Conservation (phyloP, 37 sponge, comb jelly and placozoan genomes). For the Amphimedon queenslandica region DNA sequence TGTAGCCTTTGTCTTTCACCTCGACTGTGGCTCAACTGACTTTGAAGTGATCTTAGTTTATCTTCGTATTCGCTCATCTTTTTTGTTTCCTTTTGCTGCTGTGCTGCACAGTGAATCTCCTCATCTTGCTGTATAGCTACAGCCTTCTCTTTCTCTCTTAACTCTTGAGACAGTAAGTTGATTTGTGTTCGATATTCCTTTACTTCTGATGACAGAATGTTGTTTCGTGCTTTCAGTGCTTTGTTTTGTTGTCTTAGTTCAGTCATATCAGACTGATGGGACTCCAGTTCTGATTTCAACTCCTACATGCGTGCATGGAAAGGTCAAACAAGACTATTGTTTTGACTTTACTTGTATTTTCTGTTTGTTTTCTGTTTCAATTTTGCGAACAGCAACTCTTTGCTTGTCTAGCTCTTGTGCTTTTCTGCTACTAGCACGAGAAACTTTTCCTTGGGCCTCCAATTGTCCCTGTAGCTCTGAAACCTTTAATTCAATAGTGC, state of each 20-base stretch:
- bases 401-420: conserved; percentile 33
- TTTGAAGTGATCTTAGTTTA: not conserved
- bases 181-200: conserved; percentile 11
- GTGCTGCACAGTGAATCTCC: not conserved
- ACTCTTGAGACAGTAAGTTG: not conserved
- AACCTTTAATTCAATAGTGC: conserved; percentile 10
- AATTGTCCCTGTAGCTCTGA: conserved; percentile 17
- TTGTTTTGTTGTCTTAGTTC: conserved; percentile 37
- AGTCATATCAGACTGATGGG: conserved; percentile 13
- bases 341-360: not conserved
- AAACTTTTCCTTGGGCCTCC: not conserved
- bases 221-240: conserved; percentile 73
- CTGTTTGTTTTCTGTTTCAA: conserved; percentile 44
- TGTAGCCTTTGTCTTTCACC: not conserved
- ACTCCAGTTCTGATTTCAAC: conserved; percentile 33
- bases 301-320: conserved; percentile 21
- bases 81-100: not conserved
- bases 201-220: conserved; percentile 48
- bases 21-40: not conserved
- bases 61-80: not conserved
- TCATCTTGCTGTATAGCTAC: not conserved
- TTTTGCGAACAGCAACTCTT: conserved; percentile 29
- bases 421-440: not conserved
- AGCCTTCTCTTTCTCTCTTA: not conserved
- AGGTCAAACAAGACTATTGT: not conserved